Conservation (phyloP, 2,113 vertebrate genomes). For the Martes martes region DNA sequence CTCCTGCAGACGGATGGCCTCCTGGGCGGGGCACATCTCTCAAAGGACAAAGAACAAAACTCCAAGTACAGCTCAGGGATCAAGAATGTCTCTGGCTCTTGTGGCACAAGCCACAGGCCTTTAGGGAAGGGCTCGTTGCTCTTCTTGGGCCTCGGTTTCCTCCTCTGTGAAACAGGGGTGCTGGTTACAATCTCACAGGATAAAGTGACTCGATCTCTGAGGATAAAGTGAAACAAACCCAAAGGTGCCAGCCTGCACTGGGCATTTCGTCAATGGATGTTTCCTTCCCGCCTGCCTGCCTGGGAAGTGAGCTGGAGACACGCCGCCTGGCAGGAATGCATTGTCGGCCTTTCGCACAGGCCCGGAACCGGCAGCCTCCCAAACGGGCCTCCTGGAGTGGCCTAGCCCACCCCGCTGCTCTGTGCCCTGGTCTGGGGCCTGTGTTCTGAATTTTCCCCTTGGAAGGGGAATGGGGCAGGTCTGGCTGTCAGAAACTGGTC, state of each 20-base stretch:
- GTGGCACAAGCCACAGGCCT: neutral
- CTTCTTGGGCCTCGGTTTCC: neutral
- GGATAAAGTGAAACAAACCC: constrained; percentile 1
- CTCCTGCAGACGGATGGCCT: neutral
- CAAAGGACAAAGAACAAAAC: neutral
- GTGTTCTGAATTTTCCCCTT: neutral
- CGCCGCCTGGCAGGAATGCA: constrained; percentile 42
- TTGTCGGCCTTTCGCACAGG: constrained; percentile 15
- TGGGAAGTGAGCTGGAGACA: neutral
- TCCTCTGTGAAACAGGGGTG: neutral
- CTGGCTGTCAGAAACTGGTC: constrained; percentile 45
- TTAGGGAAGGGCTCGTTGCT: neutral
- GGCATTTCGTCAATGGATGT: neutral
- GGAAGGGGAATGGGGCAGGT: constrained; percentile 42
- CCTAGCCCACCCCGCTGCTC: neutral
- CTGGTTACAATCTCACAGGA: neutral
- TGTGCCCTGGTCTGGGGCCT: neutral
- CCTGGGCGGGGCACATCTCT: neutral
- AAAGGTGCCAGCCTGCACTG: neutral
- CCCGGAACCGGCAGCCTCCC: neutral
- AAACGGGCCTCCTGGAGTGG: neutral
- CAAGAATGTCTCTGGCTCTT: neutral
- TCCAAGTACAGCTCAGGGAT: neutral
- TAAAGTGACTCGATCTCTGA: neutral
- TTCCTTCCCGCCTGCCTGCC: constrained; percentile 28